Percentiles rank a stretch among this genome's conserved stretches.
Conservation (phyloP, 2,113 vertebrate species). For the Lampris megalopsis region DNA sequence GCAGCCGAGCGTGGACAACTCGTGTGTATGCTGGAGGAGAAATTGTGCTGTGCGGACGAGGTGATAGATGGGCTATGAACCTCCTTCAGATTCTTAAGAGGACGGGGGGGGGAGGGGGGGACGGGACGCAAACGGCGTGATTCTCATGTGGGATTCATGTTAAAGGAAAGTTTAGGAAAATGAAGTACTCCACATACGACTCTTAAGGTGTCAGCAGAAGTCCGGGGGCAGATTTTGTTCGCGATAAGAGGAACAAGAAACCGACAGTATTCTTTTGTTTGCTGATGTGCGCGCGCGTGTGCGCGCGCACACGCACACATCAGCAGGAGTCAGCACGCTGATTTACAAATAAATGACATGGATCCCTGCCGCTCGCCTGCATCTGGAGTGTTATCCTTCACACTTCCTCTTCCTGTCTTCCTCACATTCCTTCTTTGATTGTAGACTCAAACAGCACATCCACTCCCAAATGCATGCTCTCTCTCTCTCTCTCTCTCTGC, state of each 20-base stretch:
- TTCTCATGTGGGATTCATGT: neutral
- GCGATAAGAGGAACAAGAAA: neutral
- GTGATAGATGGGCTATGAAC: neutral
- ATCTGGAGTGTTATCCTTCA: neutral
- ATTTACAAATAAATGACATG: slow-evolving; percentile 9
- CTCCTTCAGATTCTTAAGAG: neutral
- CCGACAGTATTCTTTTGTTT: neutral
- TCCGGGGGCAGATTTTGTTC: neutral
- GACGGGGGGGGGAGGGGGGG: no score
- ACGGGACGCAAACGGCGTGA: neutral
- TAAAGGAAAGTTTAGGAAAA: no score
- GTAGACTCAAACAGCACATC: neutral
- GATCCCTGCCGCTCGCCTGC: neutral
- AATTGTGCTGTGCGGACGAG: neutral
- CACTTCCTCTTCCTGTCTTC: neutral
- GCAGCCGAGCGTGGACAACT: neutral
- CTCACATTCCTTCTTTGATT: neutral
- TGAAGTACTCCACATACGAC: no score
- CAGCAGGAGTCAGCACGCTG: neutral
- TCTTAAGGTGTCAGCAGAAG: no score
- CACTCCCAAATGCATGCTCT: neutral
- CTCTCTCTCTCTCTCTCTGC: neutral
- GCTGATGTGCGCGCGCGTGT: neutral
- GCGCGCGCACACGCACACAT: neutral
- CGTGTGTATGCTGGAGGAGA: neutral